Conservation (phyloP, 2,113 vertebrate genomes). For the Mellivora capensis region DNA sequence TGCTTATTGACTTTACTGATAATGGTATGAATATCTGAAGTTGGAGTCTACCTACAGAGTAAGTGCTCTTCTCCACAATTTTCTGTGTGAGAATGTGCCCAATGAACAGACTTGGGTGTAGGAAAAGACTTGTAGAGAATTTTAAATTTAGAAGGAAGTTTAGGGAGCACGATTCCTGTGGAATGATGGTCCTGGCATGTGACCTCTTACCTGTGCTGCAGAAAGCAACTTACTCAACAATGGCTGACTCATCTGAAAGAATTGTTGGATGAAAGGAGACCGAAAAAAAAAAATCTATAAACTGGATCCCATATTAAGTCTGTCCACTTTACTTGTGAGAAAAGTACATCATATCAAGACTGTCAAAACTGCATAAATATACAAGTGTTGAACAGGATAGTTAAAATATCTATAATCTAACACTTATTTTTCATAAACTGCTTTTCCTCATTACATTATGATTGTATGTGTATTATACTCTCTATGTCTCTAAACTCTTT, state of each 20-base stretch:
- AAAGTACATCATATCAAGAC: background rate
- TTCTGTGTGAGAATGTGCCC: background rate
- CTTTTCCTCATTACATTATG: background rate
- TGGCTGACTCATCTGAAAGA: conserved; percentile 62
- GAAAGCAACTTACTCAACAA: conserved; percentile 48
- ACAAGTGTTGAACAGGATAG: background rate
- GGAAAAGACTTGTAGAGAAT: background rate
- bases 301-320: background rate
- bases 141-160: background rate
- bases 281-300: background rate
- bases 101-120: background rate
- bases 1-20: background rate
- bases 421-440: background rate
- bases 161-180: background rate
- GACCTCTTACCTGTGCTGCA: conserved; percentile 53
- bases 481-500: background rate
- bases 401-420: background rate
- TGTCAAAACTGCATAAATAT: background rate
- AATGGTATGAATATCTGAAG: background rate
- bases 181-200: background rate
- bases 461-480: background rate
- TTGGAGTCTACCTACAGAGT: background rate
- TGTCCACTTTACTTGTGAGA: background rate
- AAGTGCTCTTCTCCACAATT: background rate
- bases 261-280: background rate